These are phyloP conservation scores for Characodon lateralis DNA, from an alignment of 2,797 vertebrate species.

Conservation along the genomic window DNA sequence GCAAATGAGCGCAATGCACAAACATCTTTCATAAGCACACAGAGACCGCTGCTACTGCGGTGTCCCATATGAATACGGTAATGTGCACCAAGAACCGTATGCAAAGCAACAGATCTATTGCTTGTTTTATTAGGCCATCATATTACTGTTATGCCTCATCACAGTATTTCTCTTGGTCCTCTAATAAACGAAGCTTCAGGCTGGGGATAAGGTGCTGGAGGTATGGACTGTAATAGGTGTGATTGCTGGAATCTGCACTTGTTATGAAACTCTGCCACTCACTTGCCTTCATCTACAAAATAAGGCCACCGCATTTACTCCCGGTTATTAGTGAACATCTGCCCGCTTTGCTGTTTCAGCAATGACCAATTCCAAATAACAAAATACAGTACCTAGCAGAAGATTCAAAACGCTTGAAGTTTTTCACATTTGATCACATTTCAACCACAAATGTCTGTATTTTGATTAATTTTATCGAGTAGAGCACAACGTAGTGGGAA, in stretches of 20 bases:
- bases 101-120: constrained; percentile 32
- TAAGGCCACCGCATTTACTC: constrained; percentile 11
- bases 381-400: constrained; percentile 14
- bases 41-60: constrained; percentile 49
- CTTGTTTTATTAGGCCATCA: constrained; percentile 27
- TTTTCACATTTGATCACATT: neutral
- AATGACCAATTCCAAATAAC: constrained; percentile 41
- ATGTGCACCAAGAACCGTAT: constrained; percentile 38
- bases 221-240: constrained; percentile 18
- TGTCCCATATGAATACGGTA: constrained; percentile 37
- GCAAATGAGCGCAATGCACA: constrained; percentile 49
- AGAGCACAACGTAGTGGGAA: neutral
- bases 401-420: neutral
- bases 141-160: constrained; percentile 2
- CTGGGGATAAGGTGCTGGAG: neutral
- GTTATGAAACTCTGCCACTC: constrained; percentile 9
- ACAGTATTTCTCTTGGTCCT: constrained; percentile 22
- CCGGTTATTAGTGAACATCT: constrained; percentile 9
- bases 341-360: constrained; percentile 43
- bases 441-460: neutral
- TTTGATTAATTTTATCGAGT: neutral
- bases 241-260: constrained; percentile 38
- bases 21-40: constrained; percentile 36
- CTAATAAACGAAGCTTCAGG: constrained; percentile 20
- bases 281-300: constrained; percentile 15